These are phyloP conservation scores for Ceuthmochares aereus DNA, from an alignment of 2,113 vertebrate species.

Conservation along the genomic window DNA sequence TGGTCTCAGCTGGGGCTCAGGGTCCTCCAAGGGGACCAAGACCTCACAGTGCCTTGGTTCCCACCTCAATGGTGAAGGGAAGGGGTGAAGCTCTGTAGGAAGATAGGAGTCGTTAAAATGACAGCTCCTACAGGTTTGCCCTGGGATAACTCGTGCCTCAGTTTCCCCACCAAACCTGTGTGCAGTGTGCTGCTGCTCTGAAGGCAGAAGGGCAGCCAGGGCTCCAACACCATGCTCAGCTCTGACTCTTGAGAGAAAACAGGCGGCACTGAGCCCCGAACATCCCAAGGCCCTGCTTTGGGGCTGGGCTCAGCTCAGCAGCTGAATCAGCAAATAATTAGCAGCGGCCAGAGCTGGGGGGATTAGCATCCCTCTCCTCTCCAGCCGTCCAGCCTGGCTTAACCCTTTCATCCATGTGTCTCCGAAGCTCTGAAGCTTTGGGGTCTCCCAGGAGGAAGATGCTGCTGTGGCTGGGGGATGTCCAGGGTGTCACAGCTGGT, in stretches of 20 bases:
- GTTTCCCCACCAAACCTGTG: not conserved
- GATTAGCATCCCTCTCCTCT: constrained; percentile 46
- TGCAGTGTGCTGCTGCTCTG: rapidly evolving
- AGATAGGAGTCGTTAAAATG: not conserved
- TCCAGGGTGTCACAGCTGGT: rapidly evolving
- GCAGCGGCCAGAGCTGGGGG: not conserved
- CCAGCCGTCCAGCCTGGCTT: not conserved
- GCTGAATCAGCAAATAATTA: constrained; percentile 67
- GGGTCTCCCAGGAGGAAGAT: rapidly evolving
- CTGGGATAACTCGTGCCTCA: not conserved
- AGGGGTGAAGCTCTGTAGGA: rapidly evolving
- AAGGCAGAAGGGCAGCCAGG: not conserved
- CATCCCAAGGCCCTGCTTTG: not conserved
- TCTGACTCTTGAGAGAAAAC: not conserved
- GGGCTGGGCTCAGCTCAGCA: not conserved
- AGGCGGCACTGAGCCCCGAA: rapidly evolving
- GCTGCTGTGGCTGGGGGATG: rapidly evolving
- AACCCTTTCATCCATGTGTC: not conserved
- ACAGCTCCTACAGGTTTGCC: not conserved
- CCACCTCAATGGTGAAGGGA: not conserved
- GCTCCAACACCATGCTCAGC: rapidly evolving
- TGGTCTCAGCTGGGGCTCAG: rapidly evolving
- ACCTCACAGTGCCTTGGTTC: rapidly evolving
- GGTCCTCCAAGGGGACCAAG: rapidly evolving
- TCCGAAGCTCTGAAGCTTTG: rapidly evolving